Base-by-base conservation (phyloP, 1,140 invertebrate genomes). In the Ctenoplectra terminalis region DNA sequence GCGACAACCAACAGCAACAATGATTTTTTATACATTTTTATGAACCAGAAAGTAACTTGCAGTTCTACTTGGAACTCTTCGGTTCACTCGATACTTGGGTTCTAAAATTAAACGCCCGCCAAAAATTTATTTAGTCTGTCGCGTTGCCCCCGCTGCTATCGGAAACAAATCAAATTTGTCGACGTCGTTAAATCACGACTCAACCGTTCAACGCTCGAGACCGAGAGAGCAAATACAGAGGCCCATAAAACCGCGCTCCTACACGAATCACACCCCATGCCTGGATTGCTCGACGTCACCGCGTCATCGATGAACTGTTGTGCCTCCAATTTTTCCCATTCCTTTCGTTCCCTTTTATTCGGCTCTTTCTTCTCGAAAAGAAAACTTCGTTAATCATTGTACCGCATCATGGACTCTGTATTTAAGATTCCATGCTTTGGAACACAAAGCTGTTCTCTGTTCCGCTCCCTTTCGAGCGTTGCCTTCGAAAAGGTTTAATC, bases 171-270 rank as follows among this genome's bases (percentile, higher is more conserved):
- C 81, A 82, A 75, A 58, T 75, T 84, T 89, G 86, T 90, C 84
- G 81, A 74, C 87, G 84, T 84, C 86, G 84, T 87, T 88, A 89
- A 88, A 88, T 84, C 80, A 82, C 79, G 81, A n/a, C 58, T 63
- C 26, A 70, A 37, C 29, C 77, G 70, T 80, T 80, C 69, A 52
- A 80, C 77, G 29, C 23, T 37, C 69, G 34, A 26, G 40, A 31
- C 20, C 75, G 34, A 29, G 29, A 46, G 70, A 43, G 46, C 77
- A 73, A 80, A 80, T 73, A 80, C 69, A 34, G 69, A n/a, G 56
- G 58, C 77, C 58, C 77, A 73, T 80, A 80, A 80, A 73, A 73
- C 61, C 37, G 46, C 43, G 56, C 61, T 80, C 46, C 69, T 63
- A 73, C 48, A 80, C 58, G 60, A 73, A 73, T 73, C 77, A 80